These are phyloP conservation scores for Pogonocherus hispidulus DNA, from an alignment of 2,888 invertebrate genomes.

Conservation along the genomic window DNA sequence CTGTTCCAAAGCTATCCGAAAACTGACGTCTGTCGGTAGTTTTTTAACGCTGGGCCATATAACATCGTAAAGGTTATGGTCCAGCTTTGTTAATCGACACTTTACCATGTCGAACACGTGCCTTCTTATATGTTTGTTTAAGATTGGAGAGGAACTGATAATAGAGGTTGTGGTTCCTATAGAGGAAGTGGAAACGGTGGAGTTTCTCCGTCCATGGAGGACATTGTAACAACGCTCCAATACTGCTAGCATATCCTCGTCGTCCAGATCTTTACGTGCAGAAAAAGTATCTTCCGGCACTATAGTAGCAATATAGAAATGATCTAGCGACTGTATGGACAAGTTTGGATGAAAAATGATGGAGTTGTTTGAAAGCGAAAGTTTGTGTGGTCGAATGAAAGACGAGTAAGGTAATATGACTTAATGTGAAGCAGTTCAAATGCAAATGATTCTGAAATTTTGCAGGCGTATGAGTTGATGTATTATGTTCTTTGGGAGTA, in stretches of 20 bases:
- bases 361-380: background rate
- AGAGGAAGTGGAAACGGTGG: constrained; percentile 72
- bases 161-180: constrained; percentile 65
- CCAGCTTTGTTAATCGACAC: constrained; percentile 82
- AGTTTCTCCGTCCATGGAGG: constrained; percentile 75
- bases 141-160: constrained; percentile 69
- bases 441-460: too few relatives aligned
- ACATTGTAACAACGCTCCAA: constrained; percentile 84
- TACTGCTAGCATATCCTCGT: constrained; percentile 79
- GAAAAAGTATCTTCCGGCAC: constrained; percentile 83
- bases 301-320: constrained; percentile 62
- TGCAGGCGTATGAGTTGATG: too few relatives aligned
- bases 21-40: constrained; percentile 74
- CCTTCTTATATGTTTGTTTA: constrained; percentile 83
- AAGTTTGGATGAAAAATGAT: constrained; percentile 24
- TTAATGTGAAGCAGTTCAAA: background rate
- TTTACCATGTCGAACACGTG: constrained; percentile 82
- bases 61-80: constrained; percentile 89
- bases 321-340: constrained; percentile 3
- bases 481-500: too few relatives aligned
- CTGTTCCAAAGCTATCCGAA: constrained; percentile 75
- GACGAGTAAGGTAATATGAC: background rate
- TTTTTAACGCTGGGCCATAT: constrained; percentile 92
- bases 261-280: constrained; percentile 79
- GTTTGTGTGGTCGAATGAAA: background rate